phyloP scores from a whole-genome alignment of 2,888 invertebrate species.

The Ormyrus nitidulus region DNA sequence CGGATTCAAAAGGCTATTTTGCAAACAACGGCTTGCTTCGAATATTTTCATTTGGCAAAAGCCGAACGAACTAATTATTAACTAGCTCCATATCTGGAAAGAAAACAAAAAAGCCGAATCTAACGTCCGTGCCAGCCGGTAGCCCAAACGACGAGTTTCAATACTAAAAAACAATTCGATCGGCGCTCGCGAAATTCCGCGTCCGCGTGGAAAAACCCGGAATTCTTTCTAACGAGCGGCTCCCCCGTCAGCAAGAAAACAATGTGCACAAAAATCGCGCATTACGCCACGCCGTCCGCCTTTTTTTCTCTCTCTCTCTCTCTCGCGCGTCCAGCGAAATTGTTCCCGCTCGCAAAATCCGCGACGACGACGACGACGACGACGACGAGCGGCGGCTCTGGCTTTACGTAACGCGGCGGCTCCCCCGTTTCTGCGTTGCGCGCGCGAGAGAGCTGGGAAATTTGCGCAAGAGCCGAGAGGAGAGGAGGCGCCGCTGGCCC shows the following conservation, averaged over 20 bases:
- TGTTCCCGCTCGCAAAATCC: conserved; percentile 3
- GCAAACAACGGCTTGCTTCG: too few species aligned
- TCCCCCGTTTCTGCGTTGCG: not conserved
- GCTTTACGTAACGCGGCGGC: conserved; percentile 38
- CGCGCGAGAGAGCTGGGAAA: conserved; percentile 9
- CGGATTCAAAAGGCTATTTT: too few species aligned
- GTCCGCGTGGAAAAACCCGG: not conserved
- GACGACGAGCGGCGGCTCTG: not conserved
- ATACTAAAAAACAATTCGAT: too few species aligned
- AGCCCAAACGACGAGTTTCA: too few species aligned
- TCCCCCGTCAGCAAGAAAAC: not conserved
- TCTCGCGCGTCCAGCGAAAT: not conserved
- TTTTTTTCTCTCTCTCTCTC: not conserved
- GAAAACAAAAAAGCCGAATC: too few species aligned
- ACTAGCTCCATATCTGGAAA: too few species aligned
- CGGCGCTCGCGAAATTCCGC: too few species aligned
- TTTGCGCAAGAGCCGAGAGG: conserved; percentile 47
- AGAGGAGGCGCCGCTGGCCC: conserved; percentile 15
- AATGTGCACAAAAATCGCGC: not conserved
- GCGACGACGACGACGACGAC: conserved; percentile 3
- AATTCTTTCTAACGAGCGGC: conserved; percentile 11
- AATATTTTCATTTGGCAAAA: too few species aligned
- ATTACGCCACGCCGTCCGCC: conserved; percentile 10
- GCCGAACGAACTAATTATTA: too few species aligned
- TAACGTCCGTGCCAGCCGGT: too few species aligned